phyloP scores from a whole-genome alignment of 2,113 vertebrate species.

The Uropsilus gracilis region DNA sequence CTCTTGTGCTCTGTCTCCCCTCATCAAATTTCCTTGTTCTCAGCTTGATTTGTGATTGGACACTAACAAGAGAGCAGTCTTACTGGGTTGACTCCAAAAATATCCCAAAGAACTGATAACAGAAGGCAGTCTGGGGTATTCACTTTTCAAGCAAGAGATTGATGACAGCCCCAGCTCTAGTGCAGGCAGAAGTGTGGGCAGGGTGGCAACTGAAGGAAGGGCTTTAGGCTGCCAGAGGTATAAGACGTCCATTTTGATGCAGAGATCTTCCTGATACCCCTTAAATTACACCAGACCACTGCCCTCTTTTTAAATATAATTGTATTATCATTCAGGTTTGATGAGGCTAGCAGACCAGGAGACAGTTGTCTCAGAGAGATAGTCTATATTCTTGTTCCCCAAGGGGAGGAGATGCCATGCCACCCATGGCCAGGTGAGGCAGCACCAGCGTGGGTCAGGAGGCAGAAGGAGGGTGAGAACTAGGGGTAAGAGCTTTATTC shows the following conservation, averaged over 20 bases:
- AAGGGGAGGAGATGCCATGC: neutral
- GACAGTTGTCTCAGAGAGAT: neutral
- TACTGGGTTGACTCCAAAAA: neutral
- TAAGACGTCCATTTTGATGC: neutral
- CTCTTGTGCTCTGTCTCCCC: no score
- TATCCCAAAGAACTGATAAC: neutral
- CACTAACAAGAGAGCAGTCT: neutral
- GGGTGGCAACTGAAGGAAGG: fast-evolving
- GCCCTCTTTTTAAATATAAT: neutral
- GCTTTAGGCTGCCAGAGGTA: neutral
- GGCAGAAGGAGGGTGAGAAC: neutral
- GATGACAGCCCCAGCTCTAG: neutral
- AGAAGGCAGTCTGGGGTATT: no score
- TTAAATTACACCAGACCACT: neutral
- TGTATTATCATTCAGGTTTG: neutral
- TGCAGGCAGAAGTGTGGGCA: neutral
- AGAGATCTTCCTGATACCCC: neutral
- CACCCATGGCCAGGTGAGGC: neutral
- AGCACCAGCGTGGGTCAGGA: neutral
- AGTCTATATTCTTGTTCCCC: neutral
- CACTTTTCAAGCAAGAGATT: neutral
- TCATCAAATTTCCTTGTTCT: neutral
- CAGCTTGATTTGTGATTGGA: neutral
- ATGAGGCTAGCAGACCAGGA: neutral
- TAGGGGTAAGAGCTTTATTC: neutral